phyloP scores from a whole-genome alignment of 2,113 vertebrate genomes.

The Gallinago undulata region DNA sequence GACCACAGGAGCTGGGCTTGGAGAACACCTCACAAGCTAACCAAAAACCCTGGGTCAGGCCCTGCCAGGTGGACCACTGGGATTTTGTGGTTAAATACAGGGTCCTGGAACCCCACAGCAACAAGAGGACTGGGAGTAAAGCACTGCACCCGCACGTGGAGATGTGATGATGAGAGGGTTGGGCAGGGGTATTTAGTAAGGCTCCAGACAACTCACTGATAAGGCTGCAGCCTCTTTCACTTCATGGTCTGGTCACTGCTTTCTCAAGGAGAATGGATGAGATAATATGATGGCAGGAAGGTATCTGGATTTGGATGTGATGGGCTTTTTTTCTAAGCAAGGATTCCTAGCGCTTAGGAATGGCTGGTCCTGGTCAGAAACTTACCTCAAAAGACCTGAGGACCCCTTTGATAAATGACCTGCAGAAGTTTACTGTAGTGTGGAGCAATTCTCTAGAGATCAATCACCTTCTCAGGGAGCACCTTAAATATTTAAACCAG shows the following conservation, averaged over 20 bases:
- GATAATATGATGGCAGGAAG: neutral
- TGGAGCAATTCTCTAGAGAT: neutral
- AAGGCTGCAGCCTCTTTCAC: neutral
- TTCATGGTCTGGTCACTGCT: neutral
- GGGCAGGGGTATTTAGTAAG: neutral
- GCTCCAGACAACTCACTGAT: neutral
- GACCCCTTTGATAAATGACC: neutral
- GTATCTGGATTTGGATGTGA: neutral
- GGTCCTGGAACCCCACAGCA: neutral
- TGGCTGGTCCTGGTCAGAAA: neutral
- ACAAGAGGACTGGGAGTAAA: neutral
- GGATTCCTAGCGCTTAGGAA: neutral
- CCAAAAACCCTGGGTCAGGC: neutral
- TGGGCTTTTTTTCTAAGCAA: neutral
- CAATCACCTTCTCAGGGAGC: neutral
- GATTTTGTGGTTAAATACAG: neutral
- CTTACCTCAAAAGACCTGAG: neutral
- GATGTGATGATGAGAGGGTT: neutral
- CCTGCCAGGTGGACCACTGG: neutral
- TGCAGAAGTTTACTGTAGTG: neutral
- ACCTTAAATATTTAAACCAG: neutral
- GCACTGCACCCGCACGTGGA: neutral
- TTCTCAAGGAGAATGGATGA: neutral
- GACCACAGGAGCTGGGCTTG: neutral
- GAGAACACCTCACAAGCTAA: neutral